Base-by-base conservation (phyloP, 2,113 vertebrate species). In the Rattus norvegicus region DNA sequence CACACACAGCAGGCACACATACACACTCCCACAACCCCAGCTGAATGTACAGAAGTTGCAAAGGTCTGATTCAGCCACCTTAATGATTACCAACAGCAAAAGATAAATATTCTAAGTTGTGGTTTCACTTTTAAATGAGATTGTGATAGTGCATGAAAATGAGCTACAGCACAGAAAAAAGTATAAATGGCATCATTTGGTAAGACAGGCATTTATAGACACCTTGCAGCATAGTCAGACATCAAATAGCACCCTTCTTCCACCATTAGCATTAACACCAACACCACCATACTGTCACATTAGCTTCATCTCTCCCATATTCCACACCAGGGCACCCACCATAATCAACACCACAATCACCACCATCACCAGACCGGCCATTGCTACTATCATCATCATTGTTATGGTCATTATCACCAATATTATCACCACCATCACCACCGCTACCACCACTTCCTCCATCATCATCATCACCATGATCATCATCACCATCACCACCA, bases 401-500 rank as follows among this genome's bases (percentile, higher is more conserved):
- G 13, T 33, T 69, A 69, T 22, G 1, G 22, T 13, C 47, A 52
- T 2, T 2, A 30, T 49, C 43, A 69, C 9, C 26, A 86, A 4
- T 47, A 61, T 1, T 47, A 49, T 13, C 2, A 1, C 24, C 8
- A n/a, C 0, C 47, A 20, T 36, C 52, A 47, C 8, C 17, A 9
- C 0, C 28, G 43, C 43, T 43, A 17, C 6, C 49, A 80, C 16
- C 47, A 61, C 43, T 43, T 43, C 43, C 43, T 43, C 43, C 43
- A 43, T 3, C 43, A 43, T 43, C 43, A 43, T 2, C 47, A 24
- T 33, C 19, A 77, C 14, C 19, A 39, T 13, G 43, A 43, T 43
- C 43, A 20, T 20, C 75, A 49, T 1, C 19, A 2, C 1, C 22
- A 24, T 2, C 1, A 16, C 17, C 33, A 54, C 1, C 43, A 65